phyloP scores from a whole-genome alignment of 2,113 vertebrate genomes.

The Carassius carassius region DNA sequence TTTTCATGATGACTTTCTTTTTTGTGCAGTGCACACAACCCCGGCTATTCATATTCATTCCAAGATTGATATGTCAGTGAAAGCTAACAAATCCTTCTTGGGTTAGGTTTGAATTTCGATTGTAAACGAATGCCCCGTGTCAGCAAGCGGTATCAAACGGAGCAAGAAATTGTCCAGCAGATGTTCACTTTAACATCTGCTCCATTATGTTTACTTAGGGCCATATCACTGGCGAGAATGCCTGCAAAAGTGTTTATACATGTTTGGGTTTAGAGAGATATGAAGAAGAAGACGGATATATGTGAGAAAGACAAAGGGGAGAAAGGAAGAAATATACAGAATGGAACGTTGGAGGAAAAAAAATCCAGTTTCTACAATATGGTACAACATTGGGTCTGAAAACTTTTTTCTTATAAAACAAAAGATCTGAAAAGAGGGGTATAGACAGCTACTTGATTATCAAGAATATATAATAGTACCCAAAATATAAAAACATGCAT shows the following conservation, averaged over 20 bases:
- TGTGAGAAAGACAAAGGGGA: background rate
- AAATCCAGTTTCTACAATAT: background rate
- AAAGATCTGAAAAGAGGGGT: background rate
- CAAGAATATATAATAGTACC: background rate
- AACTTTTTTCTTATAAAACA: background rate
- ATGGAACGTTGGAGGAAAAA: background rate
- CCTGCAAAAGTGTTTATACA: constrained; percentile 32
- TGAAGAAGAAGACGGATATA: background rate
- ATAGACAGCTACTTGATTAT: background rate
- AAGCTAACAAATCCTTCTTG: constrained; percentile 39
- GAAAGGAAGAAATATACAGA: background rate
- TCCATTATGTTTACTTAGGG: constrained; percentile 23
- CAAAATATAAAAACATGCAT: background rate
- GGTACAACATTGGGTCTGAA: background rate
- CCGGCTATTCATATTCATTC: constrained; percentile 48
- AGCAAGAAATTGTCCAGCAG: constrained; percentile 19
- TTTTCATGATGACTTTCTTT: constrained; percentile 59
- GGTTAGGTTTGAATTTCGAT: constrained; percentile 50
- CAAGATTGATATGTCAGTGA: constrained; percentile 62
- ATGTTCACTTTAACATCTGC: constrained; percentile 42
- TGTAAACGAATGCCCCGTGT: constrained; percentile 20
- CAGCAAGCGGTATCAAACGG: constrained; percentile 27
- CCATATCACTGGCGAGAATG: constrained; percentile 18
- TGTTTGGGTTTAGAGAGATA: constrained; percentile 12
- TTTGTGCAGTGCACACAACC: constrained; percentile 59